Evolutionary conservation across 2,113 vertebrate species (phyloP).

Genomic region (Silurus meridionalis): DNA sequence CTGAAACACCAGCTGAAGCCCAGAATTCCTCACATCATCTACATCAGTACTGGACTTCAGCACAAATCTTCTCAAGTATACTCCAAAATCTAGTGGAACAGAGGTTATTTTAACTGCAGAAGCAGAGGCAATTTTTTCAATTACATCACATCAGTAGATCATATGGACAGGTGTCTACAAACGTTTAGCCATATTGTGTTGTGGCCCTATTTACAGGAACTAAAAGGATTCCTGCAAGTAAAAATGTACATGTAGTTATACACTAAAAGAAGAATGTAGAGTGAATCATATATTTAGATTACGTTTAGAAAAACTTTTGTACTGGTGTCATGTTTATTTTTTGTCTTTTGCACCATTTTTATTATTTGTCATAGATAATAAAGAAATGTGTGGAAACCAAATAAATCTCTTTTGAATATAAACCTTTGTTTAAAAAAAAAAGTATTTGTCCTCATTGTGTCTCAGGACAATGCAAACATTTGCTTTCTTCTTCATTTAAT

Average conservation of each 20-base stretch:
- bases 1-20: neutral
- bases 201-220: neutral
- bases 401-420: neutral
- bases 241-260: neutral
- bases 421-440: neutral
- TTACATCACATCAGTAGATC: neutral
- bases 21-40: neutral
- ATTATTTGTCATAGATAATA: neutral
- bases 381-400: neutral
- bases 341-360: neutral
- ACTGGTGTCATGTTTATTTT: neutral
- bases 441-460: neutral
- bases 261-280: neutral
- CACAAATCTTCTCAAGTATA: neutral
- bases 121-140: neutral
- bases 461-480: neutral
- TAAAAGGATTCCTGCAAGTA: neutral
- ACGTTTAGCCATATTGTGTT: neutral
- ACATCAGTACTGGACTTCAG: too few species aligned
- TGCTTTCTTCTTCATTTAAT: neutral
- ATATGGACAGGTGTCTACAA: neutral
- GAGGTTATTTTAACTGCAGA: neutral
- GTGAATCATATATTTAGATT: neutral
- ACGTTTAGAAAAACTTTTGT: neutral
- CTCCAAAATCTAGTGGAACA: too few species aligned